Percentiles rank a stretch among this genome's conserved stretches.
Evolutionary conservation across 1,140 invertebrate species (phyloP).

Genomic region (Paraescarpia echinospica): DNA sequence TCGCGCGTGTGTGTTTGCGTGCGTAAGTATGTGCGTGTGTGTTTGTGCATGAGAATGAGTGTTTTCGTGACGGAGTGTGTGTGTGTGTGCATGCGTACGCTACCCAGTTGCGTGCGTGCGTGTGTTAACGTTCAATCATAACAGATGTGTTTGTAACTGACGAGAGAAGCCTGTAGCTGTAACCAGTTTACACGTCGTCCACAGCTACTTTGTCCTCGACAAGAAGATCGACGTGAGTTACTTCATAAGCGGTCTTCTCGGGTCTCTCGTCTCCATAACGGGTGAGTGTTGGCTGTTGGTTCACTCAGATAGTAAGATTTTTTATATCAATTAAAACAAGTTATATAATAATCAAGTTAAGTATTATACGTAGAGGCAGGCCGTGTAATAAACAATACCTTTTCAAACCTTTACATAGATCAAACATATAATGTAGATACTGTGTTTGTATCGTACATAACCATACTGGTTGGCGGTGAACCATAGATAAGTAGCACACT

Average conservation of each 20-base stretch:
- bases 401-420: not conserved
- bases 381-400: not conserved
- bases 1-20: not conserved
- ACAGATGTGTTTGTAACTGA: too few species aligned
- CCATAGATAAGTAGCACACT: too few species aligned
- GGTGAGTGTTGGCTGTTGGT: not conserved
- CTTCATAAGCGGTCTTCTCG: conserved; percentile 19
- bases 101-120: too few species aligned
- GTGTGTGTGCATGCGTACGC: too few species aligned
- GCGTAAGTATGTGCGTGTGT: not conserved
- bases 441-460: too few species aligned
- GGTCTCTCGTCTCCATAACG: conserved; percentile 10
- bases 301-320: not conserved
- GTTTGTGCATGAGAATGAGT: not conserved
- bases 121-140: too few species aligned
- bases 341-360: not conserved
- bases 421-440: not conserved
- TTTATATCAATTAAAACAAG: not conserved
- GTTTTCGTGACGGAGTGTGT: not conserved
- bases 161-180: not conserved
- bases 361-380: not conserved
- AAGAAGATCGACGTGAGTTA: conserved; percentile 19
- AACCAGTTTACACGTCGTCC: not conserved
- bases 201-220: conserved; percentile 1
- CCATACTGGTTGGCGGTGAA: too few species aligned